Evolutionary conservation across 2,888 invertebrate species (phyloP).

Genomic region (Melieria crassipennis): DNA sequence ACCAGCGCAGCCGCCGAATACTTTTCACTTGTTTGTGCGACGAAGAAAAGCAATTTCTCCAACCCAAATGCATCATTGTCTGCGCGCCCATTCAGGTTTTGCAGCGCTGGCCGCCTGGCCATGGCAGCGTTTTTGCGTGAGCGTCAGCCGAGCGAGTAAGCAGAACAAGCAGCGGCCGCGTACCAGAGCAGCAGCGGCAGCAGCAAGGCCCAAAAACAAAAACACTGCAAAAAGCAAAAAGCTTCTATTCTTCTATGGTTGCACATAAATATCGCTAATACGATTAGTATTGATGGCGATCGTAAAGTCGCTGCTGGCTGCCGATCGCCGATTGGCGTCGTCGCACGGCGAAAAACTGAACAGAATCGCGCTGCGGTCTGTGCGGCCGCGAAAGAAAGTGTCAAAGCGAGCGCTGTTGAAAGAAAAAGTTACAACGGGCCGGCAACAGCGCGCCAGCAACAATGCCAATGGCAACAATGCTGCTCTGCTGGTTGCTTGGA

Average conservation of each 20-base stretch:
- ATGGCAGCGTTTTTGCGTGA: too few species aligned
- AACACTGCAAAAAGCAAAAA: neutral
- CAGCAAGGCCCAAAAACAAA: neutral
- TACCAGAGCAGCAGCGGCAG: neutral
- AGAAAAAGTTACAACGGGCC: neutral
- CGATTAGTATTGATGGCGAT: constrained; percentile 1
- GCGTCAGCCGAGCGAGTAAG: too few species aligned
- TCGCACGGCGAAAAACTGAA: constrained; percentile 1
- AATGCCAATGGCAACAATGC: neutral
- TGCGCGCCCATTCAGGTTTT: constrained; percentile 1
- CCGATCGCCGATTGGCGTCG: neutral
- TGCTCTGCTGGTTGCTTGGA: constrained; percentile 4
- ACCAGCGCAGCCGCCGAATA: constrained; percentile 12
- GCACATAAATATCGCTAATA: neutral
- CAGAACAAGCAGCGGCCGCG: too few species aligned
- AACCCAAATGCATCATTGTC: constrained; percentile 18
- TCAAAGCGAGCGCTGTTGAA: constrained; percentile 9
- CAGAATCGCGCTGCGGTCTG: neutral
- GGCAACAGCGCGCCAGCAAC: neutral
- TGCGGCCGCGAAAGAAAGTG: constrained; percentile 22
- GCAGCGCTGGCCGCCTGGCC: neutral
- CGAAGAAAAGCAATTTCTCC: constrained; percentile 29
- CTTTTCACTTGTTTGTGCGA: constrained; percentile 18
- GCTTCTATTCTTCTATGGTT: neutral
- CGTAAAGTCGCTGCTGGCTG: too few species aligned